These are phyloP conservation scores for Pachydiplax longipennis DNA, from an alignment of 2,888 invertebrate genomes.

Conservation along the genomic window DNA sequence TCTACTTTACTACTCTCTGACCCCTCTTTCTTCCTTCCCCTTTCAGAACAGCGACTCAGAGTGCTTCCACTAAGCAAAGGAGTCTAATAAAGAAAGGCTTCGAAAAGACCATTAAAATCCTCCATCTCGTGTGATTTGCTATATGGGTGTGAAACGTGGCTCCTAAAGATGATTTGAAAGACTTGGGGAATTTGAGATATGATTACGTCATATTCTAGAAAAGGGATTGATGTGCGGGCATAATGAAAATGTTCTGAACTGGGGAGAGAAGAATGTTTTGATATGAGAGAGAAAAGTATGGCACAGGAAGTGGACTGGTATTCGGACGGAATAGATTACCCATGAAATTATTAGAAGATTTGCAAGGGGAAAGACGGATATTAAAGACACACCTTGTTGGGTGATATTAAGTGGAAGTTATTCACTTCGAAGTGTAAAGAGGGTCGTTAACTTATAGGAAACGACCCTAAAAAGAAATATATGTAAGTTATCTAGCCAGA, in stretches of 20 bases:
- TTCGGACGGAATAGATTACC: too few species aligned
- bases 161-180: neutral
- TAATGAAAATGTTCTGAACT: neutral
- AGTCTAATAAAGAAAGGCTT: constrained; percentile 53
- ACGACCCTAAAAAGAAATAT: too few species aligned
- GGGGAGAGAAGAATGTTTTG: too few species aligned
- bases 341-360: too few species aligned
- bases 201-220: constrained; percentile 51
- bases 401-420: too few species aligned
- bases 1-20: neutral
- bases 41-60: constrained; percentile 53
- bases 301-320: too few species aligned
- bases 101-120: neutral
- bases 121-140: neutral
- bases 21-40: constrained; percentile 55
- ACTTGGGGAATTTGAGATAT: neutral
- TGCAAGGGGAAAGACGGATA: too few species aligned
- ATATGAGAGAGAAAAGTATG: too few species aligned
- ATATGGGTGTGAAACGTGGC: neutral
- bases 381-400: too few species aligned
- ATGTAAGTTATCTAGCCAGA: too few species aligned
- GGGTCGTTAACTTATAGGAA: too few species aligned
- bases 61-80: constrained; percentile 55
- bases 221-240: neutral
- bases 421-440: too few species aligned